Evolutionary conservation across 2,113 vertebrate genomes (phyloP).

Genomic region (Channa argus): DNA sequence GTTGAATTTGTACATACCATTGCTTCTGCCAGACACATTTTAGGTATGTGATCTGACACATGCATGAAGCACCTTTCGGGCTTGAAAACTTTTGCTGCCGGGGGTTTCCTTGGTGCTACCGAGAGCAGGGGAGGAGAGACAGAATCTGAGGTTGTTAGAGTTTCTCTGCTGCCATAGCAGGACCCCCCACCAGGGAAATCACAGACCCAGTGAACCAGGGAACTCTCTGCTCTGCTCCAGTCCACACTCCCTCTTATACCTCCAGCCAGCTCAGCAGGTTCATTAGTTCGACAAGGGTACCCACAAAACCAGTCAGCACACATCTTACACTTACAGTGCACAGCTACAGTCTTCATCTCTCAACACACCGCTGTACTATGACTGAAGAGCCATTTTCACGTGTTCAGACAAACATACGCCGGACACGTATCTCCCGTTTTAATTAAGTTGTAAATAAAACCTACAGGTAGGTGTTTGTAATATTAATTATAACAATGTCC

Average conservation of each 20-base stretch:
- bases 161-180: slow-evolving; percentile 49
- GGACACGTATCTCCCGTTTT: too few relatives aligned
- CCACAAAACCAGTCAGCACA: slow-evolving; percentile 44
- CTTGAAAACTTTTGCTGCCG: slow-evolving; percentile 17
- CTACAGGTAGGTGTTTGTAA: too few relatives aligned
- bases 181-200: slow-evolving; percentile 75
- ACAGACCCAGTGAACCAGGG: slow-evolving; percentile 70
- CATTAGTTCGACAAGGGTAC: slow-evolving; percentile 72
- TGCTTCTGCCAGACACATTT: neutral
- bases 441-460: too few relatives aligned
- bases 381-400: neutral
- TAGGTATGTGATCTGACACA: slow-evolving; percentile 1
- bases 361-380: neutral
- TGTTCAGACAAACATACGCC: too few relatives aligned
- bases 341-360: neutral
- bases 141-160: slow-evolving; percentile 67
- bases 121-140: slow-evolving; percentile 12
- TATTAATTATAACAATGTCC: too few relatives aligned
- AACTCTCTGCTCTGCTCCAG: slow-evolving; percentile 61
- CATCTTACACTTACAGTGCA: slow-evolving; percentile 4
- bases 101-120: slow-evolving; percentile 45
- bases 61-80: neutral
- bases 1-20: neutral
- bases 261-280: slow-evolving; percentile 72
- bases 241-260: slow-evolving; percentile 58